Evolutionary conservation across 2,113 vertebrate species (phyloP), one percentile per base, ranked within the genome.

Genomic region (Erythrolamprus reginae): DNA sequence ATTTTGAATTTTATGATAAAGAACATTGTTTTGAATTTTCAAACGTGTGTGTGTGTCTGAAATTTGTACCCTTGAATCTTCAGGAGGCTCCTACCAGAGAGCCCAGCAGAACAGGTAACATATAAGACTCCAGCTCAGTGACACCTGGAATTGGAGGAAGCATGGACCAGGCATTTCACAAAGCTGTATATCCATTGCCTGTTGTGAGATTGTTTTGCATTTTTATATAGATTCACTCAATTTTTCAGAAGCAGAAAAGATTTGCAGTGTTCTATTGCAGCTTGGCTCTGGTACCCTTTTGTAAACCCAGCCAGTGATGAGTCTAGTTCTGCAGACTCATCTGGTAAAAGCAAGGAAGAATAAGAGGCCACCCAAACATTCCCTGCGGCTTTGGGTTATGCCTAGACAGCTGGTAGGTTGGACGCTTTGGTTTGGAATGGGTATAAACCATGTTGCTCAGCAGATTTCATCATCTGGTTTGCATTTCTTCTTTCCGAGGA

Each of bases 381-480:
- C 86, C 50, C 56, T 2, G 0, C 24, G 50, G 38, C 17, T 0
- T 51, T 45, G 91, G 70, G 82, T 87, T 58, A 47, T 23, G 77
- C 1, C 89, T 53, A 0, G 23, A 87, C 90, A 93, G 88, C 90
- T 92, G 86, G n/a, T 2, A 0, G 3, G 28, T 86, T 77, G 50
- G 88, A 82, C 26, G 9, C 42, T 53, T 0, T 0, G 70, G 26
- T 84, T 89, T 88, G 23, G 84, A 91, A 17, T 48, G 23, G 26
- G 4, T 23, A 0, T 85, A 0, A 42, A 0, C 9, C 2, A 0
- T 84, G 65, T 77, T 88, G 51, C 82, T 92, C 82, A 5, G 38
- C 56, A 85, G 33, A 50, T 58, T 91, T 61, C 87, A 38, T 86
- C 92, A 89, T 87, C 90, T 10, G 1, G 92, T 92, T 92, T 58